Percentiles rank a stretch among this genome's conserved stretches.
Evolutionary conservation across 2,888 invertebrate genomes (phyloP).

Genomic region (Chrysolina americana): DNA sequence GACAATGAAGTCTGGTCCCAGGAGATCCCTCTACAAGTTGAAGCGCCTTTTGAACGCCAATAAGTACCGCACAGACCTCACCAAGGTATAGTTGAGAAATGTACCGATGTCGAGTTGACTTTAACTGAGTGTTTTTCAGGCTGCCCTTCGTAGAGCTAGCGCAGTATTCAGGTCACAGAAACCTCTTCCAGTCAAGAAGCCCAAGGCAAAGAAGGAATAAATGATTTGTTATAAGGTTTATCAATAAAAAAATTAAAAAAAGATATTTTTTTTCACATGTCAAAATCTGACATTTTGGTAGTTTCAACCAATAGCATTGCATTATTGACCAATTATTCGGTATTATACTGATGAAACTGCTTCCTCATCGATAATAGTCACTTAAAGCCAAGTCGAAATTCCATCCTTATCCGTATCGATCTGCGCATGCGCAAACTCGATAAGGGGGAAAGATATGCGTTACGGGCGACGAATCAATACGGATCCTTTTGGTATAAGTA

Average conservation of each 20-base stretch:
- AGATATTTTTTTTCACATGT: too few species aligned
- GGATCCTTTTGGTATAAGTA: too few species aligned
- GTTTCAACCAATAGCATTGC: too few species aligned
- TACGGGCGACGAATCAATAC: too few species aligned
- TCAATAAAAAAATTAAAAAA: neutral
- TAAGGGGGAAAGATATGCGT: too few species aligned
- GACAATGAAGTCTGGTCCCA: slow-evolving; percentile 90
- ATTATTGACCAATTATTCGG: too few species aligned
- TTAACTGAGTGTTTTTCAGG: slow-evolving; percentile 70
- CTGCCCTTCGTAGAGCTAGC: slow-evolving; percentile 92
- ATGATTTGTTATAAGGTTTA: neutral
- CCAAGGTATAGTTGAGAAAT: slow-evolving; percentile 72
- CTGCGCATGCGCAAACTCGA: too few species aligned
- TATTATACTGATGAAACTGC: too few species aligned
- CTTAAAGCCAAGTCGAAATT: too few species aligned
- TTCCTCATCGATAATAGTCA: too few species aligned
- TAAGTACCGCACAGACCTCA: slow-evolving; percentile 91
- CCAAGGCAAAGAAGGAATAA: slow-evolving; percentile 87
- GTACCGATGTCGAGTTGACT: slow-evolving; percentile 16
- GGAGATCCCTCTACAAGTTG: slow-evolving; percentile 89
- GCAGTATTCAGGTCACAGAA: slow-evolving; percentile 94
- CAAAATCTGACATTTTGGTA: too few species aligned
- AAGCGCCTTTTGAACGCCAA: slow-evolving; percentile 84
- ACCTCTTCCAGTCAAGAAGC: slow-evolving; percentile 86
- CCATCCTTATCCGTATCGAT: too few species aligned